A percentile compares a stretch with the other conserved stretches of the same genome.
Conservation (phyloP, 2,113 vertebrate genomes). For the Neodontobutis hainanensis region DNA sequence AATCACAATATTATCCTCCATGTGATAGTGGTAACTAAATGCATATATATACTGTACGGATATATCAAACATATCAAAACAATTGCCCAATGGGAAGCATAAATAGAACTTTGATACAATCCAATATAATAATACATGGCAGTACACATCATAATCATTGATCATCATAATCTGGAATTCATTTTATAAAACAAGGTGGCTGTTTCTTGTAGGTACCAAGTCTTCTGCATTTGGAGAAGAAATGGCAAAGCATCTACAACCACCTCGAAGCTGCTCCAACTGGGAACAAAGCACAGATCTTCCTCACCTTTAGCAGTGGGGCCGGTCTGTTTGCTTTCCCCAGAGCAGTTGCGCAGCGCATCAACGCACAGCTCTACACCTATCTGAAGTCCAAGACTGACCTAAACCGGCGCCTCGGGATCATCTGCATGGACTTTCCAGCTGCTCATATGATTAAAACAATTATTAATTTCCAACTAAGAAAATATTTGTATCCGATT, state of each 20-base stretch:
- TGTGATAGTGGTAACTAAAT: too few species aligned
- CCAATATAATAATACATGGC: too few species aligned
- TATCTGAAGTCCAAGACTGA: slow-evolving; percentile 62
- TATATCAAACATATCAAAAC: too few species aligned
- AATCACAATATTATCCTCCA: too few species aligned
- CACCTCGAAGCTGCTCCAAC: slow-evolving; percentile 76
- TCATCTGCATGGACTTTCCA: slow-evolving; percentile 85
- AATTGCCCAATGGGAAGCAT: too few species aligned
- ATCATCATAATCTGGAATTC: too few species aligned
- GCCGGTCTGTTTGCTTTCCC: slow-evolving; percentile 81
- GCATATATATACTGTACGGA: too few species aligned
- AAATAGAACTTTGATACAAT: too few species aligned
- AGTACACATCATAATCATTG: too few species aligned
- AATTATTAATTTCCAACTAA: slow-evolving; percentile 81
- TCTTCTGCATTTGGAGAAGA: slow-evolving; percentile 63
- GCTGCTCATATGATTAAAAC: slow-evolving; percentile 74
- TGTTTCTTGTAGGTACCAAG: slow-evolving; percentile 74
- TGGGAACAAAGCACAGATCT: slow-evolving; percentile 69
- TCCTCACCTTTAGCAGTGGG: slow-evolving; percentile 85
- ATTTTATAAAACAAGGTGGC: neutral
- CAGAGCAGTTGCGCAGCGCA: slow-evolving; percentile 70
- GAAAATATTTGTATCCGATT: neutral
- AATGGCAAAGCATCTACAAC: slow-evolving; percentile 76
- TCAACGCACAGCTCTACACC: slow-evolving; percentile 77
- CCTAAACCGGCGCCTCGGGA: slow-evolving; percentile 74